Percentiles rank a stretch among this genome's conserved stretches.
phyloP scores from a whole-genome alignment of 2,888 invertebrate species.

The Ophion obscuratus region DNA sequence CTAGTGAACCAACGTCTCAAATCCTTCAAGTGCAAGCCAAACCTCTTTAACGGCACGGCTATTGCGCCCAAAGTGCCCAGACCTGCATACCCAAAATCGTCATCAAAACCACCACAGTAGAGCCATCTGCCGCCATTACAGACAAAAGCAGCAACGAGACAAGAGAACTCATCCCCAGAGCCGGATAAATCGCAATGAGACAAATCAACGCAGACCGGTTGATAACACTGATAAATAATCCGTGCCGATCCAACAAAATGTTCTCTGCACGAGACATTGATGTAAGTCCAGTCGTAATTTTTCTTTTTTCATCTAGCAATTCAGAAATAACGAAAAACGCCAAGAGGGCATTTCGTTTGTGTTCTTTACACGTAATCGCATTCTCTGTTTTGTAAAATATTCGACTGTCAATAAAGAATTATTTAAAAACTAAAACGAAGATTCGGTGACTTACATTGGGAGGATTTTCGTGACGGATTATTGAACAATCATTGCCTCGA shows the following conservation, averaged over 20 bases:
- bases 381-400: slow-evolving; percentile 48
- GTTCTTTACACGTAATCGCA: slow-evolving; percentile 37
- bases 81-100: too few relatives aligned
- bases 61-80: too few relatives aligned
- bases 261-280: slow-evolving; percentile 38
- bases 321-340: neutral
- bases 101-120: slow-evolving; percentile 1
- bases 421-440: neutral
- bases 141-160: slow-evolving; percentile 1
- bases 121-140: slow-evolving; percentile 10
- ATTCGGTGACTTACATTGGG: neutral
- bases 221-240: neutral
- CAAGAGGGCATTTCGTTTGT: slow-evolving; percentile 11
- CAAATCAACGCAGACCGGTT: slow-evolving; percentile 9
- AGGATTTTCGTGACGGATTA: too few relatives aligned
- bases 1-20: too few relatives aligned
- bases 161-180: slow-evolving; percentile 17
- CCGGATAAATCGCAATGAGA: slow-evolving; percentile 39
- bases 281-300: slow-evolving; percentile 14
- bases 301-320: neutral
- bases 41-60: too few relatives aligned
- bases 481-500: too few relatives aligned
- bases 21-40: too few relatives aligned
- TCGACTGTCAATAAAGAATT: slow-evolving; percentile 34
- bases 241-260: neutral